phyloP scores from a whole-genome alignment of 2,888 invertebrate species.

The Stenotaenia linearis region DNA sequence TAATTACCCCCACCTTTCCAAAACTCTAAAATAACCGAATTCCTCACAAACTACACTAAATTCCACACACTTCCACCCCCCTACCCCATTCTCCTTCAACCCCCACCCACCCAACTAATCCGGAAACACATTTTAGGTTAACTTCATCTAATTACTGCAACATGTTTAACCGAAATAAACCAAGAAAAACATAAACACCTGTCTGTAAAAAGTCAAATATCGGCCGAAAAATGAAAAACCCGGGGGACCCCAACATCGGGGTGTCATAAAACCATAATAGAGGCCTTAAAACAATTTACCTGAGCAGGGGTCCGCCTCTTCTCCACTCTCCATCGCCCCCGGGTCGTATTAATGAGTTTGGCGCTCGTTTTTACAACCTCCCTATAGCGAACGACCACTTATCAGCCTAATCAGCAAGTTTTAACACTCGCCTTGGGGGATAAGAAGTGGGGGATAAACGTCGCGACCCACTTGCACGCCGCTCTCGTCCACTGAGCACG shows the following conservation, averaged over 20 bases:
- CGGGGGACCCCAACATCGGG: not conserved
- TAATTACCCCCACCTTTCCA: too few relatives aligned
- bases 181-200: not conserved
- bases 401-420: constrained; percentile 6
- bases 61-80: not conserved
- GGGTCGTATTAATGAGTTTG: constrained; percentile 7
- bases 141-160: not conserved
- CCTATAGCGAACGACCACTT: not conserved
- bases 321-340: too few relatives aligned
- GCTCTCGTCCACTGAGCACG: not conserved
- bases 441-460: not conserved
- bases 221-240: not conserved
- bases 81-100: not conserved
- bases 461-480: not conserved
- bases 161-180: not conserved
- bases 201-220: not conserved
- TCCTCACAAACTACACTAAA: too few relatives aligned
- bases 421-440: not conserved
- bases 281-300: constrained; percentile 19
- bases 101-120: not conserved
- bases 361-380: not conserved
- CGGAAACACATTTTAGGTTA: not conserved
- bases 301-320: not conserved
- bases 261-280: not conserved
- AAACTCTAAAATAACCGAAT: too few relatives aligned